Evolutionary conservation across 2,797 vertebrate species (phyloP).

Genomic region (Neosalanx taihuensis): DNA sequence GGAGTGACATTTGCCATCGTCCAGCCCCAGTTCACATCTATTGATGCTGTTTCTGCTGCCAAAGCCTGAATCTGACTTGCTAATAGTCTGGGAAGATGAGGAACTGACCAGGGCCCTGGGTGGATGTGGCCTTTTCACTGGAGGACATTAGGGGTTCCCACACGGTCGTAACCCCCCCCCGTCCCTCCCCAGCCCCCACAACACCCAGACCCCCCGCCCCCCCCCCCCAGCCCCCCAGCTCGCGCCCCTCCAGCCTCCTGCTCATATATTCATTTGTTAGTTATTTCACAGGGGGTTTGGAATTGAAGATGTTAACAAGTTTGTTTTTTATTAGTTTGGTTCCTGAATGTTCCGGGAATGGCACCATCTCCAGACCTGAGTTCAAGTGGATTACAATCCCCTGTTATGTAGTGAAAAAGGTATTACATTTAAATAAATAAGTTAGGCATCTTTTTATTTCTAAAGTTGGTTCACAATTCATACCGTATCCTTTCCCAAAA

Average conservation of each 20-base stretch:
- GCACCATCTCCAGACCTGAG: no score
- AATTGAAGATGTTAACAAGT: no score
- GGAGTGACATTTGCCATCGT: conserved; percentile 73
- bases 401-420: no score
- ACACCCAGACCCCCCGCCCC: conserved; percentile 38
- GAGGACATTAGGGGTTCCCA: conserved; percentile 69
- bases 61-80: conserved; percentile 67
- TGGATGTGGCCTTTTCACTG: conserved; percentile 56
- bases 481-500: neutral
- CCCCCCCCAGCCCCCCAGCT: conserved; percentile 48
- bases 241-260: conserved; percentile 36
- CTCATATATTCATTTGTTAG: conserved; percentile 48
- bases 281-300: neutral
- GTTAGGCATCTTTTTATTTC: neutral
- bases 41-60: conserved; percentile 55
- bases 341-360: neutral
- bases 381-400: no score
- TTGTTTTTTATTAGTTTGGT: conserved; percentile 5
- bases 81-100: conserved; percentile 52
- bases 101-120: neutral
- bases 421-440: neutral
- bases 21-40: conserved; percentile 51
- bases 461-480: neutral
- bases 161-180: conserved; percentile 50
- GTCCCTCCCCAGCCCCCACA: conserved; percentile 44